Conservation (phyloP, 2,797 vertebrate species). For the Gymnothorax javanicus region DNA sequence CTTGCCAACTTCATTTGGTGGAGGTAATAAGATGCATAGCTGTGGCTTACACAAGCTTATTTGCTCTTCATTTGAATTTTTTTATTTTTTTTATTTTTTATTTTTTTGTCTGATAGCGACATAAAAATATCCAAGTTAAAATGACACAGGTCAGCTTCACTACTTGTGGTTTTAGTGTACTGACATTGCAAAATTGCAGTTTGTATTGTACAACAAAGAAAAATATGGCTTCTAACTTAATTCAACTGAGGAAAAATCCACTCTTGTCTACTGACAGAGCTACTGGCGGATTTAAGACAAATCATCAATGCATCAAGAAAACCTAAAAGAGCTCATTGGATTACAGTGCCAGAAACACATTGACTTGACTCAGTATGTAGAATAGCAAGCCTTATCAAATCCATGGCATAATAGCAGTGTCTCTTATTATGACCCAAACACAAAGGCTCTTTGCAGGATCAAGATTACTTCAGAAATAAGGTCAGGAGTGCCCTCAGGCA, state of each 20-base stretch:
- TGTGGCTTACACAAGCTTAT: too few species aligned
- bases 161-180: background rate
- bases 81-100: too few species aligned
- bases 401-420: background rate
- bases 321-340: background rate
- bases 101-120: too few species aligned
- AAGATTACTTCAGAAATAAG: slow-evolving; percentile 9
- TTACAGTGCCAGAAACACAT: background rate
- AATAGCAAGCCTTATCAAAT: background rate
- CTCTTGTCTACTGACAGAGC: background rate
- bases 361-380: background rate
- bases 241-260: background rate
- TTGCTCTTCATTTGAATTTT: too few species aligned
- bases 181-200: background rate
- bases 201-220: background rate
- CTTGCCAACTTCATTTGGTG: too few species aligned
- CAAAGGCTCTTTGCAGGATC: background rate
- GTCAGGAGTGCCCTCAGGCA: background rate
- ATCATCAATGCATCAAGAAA: background rate
- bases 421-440: background rate
- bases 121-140: background rate
- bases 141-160: background rate
- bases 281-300: background rate
- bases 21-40: too few species aligned
- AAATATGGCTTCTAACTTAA: background rate